Conservation (phyloP, 2,888 invertebrate species). For the Pyrrhia umbra region DNA sequence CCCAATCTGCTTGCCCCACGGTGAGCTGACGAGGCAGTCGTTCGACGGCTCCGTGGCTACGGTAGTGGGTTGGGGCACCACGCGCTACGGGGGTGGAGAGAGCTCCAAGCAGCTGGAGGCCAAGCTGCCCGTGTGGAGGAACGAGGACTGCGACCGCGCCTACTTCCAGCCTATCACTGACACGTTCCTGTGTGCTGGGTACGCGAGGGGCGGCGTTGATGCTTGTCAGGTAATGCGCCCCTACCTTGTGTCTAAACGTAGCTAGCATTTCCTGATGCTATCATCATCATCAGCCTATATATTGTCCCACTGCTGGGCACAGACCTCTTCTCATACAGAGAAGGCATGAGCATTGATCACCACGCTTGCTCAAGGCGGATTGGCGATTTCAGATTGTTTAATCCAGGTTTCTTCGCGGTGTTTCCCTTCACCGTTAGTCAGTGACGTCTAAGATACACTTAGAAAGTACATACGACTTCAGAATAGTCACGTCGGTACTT, state of each 20-base stretch:
- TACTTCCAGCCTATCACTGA: slow-evolving; percentile 98
- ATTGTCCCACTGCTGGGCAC: no score
- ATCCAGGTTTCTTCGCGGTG: no score
- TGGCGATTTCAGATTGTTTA: no score
- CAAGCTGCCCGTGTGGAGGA: slow-evolving; percentile 96
- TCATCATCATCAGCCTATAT: neutral
- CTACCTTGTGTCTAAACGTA: no score
- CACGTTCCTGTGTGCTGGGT: slow-evolving; percentile 97
- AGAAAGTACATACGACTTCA: no score
- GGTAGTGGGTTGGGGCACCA: slow-evolving; percentile 98
- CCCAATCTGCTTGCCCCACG: slow-evolving; percentile 95
- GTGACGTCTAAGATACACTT: no score
- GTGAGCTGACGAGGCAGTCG: slow-evolving; percentile 88
- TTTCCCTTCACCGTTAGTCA: no score
- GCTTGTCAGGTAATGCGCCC: slow-evolving; percentile 95
- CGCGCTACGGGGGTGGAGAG: slow-evolving; percentile 96
- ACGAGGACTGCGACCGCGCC: slow-evolving; percentile 96
- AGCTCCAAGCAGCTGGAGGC: slow-evolving; percentile 96
- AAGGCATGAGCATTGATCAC: no score
- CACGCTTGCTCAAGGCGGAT: no score
- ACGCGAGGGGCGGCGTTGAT: slow-evolving; percentile 96
- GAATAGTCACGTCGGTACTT: no score
- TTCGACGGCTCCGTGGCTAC: slow-evolving; percentile 94
- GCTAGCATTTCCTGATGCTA: neutral
- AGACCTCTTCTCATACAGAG: no score